Percentiles rank a stretch among this genome's conserved stretches.
Conservation (phyloP, 2,888 invertebrate genomes). For the Brachynemurus nebulosus region DNA sequence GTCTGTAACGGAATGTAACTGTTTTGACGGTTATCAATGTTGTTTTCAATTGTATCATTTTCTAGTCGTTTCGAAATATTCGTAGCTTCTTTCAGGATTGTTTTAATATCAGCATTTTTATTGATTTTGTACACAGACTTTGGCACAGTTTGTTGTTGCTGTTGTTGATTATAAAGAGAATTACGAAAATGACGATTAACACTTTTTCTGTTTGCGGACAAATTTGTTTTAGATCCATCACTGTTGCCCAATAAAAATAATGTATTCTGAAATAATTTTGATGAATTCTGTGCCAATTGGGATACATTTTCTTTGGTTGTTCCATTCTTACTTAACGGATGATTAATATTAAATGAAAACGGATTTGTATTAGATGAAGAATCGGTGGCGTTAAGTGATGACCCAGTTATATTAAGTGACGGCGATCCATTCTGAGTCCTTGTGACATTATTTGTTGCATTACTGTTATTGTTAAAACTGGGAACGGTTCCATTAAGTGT, state of each 20-base stretch:
- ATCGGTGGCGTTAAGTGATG: no score
- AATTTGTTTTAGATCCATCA: neutral
- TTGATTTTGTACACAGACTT: neutral
- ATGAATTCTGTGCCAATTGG: constrained; percentile 2
- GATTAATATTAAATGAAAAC: neutral
- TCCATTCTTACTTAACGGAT: neutral
- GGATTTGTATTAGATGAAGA: no score
- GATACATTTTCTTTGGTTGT: neutral
- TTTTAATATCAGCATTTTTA: neutral
- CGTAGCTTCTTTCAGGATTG: constrained; percentile 27
- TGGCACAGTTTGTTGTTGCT: neutral
- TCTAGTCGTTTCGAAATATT: constrained; percentile 32
- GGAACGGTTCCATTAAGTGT: neutral
- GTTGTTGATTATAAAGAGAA: neutral
- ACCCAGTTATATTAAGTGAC: neutral
- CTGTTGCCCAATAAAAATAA: neutral
- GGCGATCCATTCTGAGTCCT: neutral
- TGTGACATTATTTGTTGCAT: neutral
- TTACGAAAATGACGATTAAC: neutral
- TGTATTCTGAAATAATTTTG: constrained; percentile 1
- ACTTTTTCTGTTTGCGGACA: neutral
- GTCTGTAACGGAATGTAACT: constrained; percentile 13
- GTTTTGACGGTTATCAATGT: constrained; percentile 15
- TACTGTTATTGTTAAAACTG: neutral
- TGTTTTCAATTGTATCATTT: constrained; percentile 31